Conservation (phyloP, 2,113 vertebrate species). For the Peromyscus leucopus region DNA sequence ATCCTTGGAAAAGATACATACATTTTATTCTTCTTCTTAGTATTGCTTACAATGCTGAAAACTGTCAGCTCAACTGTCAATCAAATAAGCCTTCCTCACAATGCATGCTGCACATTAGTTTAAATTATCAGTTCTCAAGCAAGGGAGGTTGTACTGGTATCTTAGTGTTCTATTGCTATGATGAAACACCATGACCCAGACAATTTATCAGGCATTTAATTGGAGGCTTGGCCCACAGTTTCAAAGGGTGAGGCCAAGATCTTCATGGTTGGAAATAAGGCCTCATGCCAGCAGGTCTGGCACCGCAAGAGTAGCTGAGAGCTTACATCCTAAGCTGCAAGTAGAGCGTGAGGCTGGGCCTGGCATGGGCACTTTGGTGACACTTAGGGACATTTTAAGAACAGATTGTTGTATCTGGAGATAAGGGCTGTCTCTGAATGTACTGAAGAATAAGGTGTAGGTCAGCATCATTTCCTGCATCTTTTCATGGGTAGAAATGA, state of each 20-base stretch:
- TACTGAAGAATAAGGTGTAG: background rate
- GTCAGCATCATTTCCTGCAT: background rate
- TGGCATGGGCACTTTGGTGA: background rate
- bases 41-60: background rate
- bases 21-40: background rate
- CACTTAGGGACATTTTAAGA: background rate
- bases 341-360: background rate
- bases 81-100: background rate
- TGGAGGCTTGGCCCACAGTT: background rate
- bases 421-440: background rate
- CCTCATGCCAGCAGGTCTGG: background rate
- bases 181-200: background rate
- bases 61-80: background rate
- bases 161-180: background rate
- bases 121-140: background rate
- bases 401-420: background rate
- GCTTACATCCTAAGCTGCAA: background rate
- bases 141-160: background rate
- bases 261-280: background rate
- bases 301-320: background rate
- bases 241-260: background rate
- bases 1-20: background rate
- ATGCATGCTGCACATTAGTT: background rate
- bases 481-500: background rate
- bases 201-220: background rate